Percentiles rank a stretch among this genome's conserved stretches.
These are phyloP conservation scores for Rhodinocichla rosea DNA, from an alignment of 2,113 vertebrate species.

Conservation along the genomic window DNA sequence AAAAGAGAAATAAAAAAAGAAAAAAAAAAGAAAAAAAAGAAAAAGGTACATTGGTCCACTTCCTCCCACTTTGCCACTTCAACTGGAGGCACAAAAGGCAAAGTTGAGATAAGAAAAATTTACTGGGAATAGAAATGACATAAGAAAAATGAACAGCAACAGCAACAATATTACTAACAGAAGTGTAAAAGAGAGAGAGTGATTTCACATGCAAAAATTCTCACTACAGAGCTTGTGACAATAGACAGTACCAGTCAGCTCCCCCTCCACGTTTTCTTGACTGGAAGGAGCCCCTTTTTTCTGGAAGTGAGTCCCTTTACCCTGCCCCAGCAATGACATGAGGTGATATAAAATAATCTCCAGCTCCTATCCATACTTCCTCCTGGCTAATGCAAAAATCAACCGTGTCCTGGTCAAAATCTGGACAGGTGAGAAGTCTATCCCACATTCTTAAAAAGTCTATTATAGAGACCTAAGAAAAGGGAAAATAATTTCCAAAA, in stretches of 20 bases:
- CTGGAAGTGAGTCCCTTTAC: not conserved
- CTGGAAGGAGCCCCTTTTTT: not conserved
- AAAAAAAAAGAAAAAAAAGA: no score
- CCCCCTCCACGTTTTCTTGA: not conserved
- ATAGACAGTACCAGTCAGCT: fast-evolving
- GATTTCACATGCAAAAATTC: not conserved
- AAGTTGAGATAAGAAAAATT: not conserved
- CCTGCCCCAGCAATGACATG: not conserved
- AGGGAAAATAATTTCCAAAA: not conserved
- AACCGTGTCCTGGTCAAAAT: fast-evolving
- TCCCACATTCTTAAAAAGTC: not conserved
- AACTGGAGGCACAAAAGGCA: not conserved
- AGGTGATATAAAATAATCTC: not conserved
- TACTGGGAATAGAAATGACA: not conserved
- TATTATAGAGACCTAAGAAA: not conserved
- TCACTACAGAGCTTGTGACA: not conserved
- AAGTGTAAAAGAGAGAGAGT: not conserved
- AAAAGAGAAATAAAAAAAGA: no score
- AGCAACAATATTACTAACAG: not conserved
- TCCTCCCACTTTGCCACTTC: no score
- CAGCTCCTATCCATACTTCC: not conserved
- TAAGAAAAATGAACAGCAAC: not conserved
- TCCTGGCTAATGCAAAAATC: not conserved
- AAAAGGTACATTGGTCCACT: not conserved
- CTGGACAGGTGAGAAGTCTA: not conserved